Conservation (phyloP, 1,140 invertebrate species). For the Nomia melanderi region DNA sequence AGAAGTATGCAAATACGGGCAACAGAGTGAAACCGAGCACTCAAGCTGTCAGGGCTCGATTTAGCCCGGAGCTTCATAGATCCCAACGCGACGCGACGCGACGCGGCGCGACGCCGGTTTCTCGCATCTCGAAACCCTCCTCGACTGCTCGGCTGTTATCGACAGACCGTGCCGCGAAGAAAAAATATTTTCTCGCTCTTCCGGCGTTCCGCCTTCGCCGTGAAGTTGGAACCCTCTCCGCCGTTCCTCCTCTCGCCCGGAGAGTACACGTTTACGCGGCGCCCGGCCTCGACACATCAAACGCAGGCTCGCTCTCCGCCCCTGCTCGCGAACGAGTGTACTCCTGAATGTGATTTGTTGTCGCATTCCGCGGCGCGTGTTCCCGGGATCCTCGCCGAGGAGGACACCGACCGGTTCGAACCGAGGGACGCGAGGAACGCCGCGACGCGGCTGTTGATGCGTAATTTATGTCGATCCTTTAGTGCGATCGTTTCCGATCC, state of each 20-base stretch:
- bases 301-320: constrained; percentile 36
- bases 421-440: background rate
- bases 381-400: background rate
- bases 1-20: constrained; percentile 40
- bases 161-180: constrained; percentile 56
- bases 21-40: constrained; percentile 48
- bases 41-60: constrained; percentile 54
- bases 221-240: no score
- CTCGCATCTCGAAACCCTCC: constrained; percentile 42
- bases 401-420: constrained; percentile 4
- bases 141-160: constrained; percentile 55
- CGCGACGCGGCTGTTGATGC: constrained; percentile 4
- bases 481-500: background rate
- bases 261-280: constrained; percentile 13
- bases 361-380: constrained; percentile 22
- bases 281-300: constrained; percentile 51
- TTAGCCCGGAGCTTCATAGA: constrained; percentile 48
- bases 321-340: constrained; percentile 34
- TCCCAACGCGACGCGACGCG: constrained; percentile 30
- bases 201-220: background rate
- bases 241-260: background rate
- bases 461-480: constrained; percentile 34
- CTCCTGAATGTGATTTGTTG: constrained; percentile 60
- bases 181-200: constrained; percentile 55
- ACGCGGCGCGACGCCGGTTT: background rate